Base-by-base conservation (phyloP, 1,140 invertebrate genomes). In the Pentalonia nigronervosa region DNA sequence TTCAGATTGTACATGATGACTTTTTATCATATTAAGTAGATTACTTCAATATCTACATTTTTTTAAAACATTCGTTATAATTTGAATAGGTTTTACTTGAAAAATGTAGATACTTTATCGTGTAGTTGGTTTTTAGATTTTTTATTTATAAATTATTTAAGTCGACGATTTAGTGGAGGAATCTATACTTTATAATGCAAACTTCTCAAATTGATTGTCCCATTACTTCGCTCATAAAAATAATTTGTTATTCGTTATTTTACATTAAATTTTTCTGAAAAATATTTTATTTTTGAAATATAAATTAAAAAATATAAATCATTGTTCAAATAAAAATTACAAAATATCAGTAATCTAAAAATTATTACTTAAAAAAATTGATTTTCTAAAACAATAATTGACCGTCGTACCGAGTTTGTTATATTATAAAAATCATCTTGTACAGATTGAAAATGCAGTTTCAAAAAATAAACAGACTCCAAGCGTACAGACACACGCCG, bases 401-500 rank as follows among this genome's bases (percentile, higher is more conserved):
- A 41, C 8, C 9, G 8, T 60, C 25, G 25, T 60, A 60, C 11
- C 30, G 30, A 30, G 60, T 67, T 67, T 67, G 23, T 56, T 67
- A 50, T 11, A 30, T 67, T n/a, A 17, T 14, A 76, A 76, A 14
- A 11, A 76, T 76, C 14, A 20, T 6, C 14, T n/a, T n/a, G n/a
- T n/a, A 76, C 60, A 76, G 60, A 76, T 76, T 0, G 30, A 76
- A 76, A 76, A 76, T 76, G 60, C 60, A 76, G n/a, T 76, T 76
- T 25, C 21, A 84, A 84, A 45, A 84, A 84, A 84, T 23, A 88
- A 88, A 88, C 86, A 88, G 86, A 48, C 86, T 88, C 86, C 45
- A 30, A 6, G 47, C 20, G 83, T 14, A 84, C 60, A 23, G 84
- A 47, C 41, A 41, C 45, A 30, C 41, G 76, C 45, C 6, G 86